phyloP scores from a whole-genome alignment of 1,140 invertebrate genomes.

The Bombus balteatus region DNA sequence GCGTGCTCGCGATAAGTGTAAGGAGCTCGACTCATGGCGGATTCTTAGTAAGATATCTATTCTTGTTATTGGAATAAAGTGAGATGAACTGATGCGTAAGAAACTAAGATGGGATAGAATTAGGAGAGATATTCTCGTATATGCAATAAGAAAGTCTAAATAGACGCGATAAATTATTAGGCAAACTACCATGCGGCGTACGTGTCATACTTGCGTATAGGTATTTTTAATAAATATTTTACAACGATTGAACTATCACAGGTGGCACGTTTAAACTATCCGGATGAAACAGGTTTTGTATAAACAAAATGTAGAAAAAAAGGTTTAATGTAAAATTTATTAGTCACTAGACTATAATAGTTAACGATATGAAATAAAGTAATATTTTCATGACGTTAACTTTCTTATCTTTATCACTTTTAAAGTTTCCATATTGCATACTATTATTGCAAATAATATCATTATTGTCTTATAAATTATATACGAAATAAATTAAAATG shows the following conservation, averaged over 20 bases:
- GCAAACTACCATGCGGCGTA: background rate
- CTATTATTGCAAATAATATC: background rate
- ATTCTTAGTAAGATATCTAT: slow-evolving; percentile 54
- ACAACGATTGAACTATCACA: background rate
- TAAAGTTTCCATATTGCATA: background rate
- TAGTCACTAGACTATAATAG: background rate
- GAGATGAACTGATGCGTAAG: slow-evolving; percentile 23
- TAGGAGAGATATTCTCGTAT: slow-evolving; percentile 45
- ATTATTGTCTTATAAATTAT: background rate
- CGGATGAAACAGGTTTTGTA: background rate
- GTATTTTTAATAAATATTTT: slow-evolving; percentile 22
- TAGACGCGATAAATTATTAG: slow-evolving; percentile 39
- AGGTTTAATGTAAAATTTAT: no score
- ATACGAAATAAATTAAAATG: background rate
- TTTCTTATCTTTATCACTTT: background rate
- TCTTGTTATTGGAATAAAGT: slow-evolving; percentile 40
- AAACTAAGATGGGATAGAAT: slow-evolving; percentile 41
- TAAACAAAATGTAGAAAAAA: background rate
- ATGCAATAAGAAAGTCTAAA: slow-evolving; percentile 31
- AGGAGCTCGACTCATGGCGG: slow-evolving; percentile 38
- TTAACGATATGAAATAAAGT: background rate
- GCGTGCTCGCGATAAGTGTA: slow-evolving; percentile 35
- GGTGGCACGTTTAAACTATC: slow-evolving; percentile 12
- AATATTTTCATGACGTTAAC: background rate
- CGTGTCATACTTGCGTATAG: background rate